Evolutionary conservation across 1,140 invertebrate species (phyloP), one percentile per base, ranked within the genome.

Genomic region (Trigoniulus corallinus): DNA sequence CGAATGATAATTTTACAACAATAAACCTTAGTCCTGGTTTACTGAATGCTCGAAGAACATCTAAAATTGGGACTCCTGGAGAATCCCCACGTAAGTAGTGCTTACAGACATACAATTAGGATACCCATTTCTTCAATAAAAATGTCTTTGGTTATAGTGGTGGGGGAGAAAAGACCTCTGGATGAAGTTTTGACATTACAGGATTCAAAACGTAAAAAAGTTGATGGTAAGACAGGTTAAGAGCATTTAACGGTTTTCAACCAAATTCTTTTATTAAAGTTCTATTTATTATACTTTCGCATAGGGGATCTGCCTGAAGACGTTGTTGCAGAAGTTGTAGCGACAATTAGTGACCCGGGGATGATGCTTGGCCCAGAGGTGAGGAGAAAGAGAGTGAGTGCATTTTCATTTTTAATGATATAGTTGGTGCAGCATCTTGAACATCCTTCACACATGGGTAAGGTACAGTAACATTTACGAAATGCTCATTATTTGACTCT

Each of bases 311-410:
- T 71, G 22, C 53, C 64, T 12, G 74, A 79, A 54, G 77, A 84
- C 23, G 76, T 78, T 0, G 76, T 88, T 1, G 74, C 78, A 2
- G 77, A 86, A 57, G 80, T 87, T 45, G 73, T 87, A 22, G 76
- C 78, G 0, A 80, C 79, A 3, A 82, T 88, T 45, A 78, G 77
- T 54, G 80, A 87, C 64, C 80, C 71, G 0, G 62, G 78, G 3
- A 78, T 79, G 63, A 86, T 85, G 80, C 76, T 79, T 42, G 84
- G 83, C n/a, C 79, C 82, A 4, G 81, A 86, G 61, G 80, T 81
- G 62, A 72, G 71, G 67, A 24, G n/a, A n/a, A n/a, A n/a, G 21
- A 20, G 22, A 10, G n/a, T n/a, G n/a, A 39, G 10, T 39, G 34
- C 10, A 39, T 12, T 12, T 39, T 10, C 10, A 12, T 39, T 39